Evolutionary conservation across 2,797 vertebrate genomes (phyloP).

Genomic region (Carcharodon carcharias): DNA sequence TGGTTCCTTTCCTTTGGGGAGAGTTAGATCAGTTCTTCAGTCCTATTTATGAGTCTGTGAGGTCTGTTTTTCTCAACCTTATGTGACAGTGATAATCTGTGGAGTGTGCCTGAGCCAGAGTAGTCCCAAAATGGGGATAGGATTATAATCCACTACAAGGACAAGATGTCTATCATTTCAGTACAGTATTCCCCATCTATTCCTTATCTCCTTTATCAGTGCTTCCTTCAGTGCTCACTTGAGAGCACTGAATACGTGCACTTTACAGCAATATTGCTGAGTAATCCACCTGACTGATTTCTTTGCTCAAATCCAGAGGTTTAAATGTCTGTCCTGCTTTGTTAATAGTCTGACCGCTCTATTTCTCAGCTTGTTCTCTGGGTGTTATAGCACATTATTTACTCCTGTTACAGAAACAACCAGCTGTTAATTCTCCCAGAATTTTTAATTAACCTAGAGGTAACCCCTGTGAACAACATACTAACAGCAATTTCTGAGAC

Average conservation of each 20-base stretch:
- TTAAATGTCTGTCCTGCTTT: neutral
- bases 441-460: neutral
- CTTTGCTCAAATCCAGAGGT: neutral
- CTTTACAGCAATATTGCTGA: neutral
- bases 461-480: neutral
- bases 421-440: neutral
- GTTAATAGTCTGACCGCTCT: neutral
- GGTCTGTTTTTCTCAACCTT: no score
- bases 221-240: no score
- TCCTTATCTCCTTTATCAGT: neutral
- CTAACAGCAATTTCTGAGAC: neutral
- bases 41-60: no score
- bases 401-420: neutral
- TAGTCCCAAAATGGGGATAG: no score
- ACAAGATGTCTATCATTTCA: neutral
- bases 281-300: neutral
- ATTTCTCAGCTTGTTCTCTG: neutral
- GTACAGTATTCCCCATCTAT: neutral
- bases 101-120: no score
- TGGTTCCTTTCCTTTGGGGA: no score
- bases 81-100: no score
- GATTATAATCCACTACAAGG: no score
- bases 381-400: neutral
- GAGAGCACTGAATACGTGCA: neutral
- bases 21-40: no score